Percentiles rank a stretch among this genome's conserved stretches.
phyloP scores from a whole-genome alignment of 2,113 vertebrate genomes.

The Orientallactaga bullata region DNA sequence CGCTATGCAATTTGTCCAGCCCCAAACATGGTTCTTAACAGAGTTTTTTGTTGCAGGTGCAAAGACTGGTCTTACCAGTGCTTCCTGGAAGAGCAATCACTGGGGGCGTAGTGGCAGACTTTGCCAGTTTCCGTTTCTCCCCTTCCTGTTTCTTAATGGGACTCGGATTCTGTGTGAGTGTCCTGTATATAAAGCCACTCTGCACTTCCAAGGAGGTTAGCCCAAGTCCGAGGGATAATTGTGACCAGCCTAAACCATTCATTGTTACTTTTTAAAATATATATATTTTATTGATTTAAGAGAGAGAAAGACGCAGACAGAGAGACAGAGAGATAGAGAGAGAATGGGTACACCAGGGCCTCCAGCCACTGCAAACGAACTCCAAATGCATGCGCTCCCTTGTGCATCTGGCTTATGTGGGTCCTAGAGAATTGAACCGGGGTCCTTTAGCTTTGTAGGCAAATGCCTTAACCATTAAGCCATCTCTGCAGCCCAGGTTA shows the following conservation, averaged over 20 bases:
- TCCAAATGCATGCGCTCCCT: too few relatives aligned
- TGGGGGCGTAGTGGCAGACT: not conserved
- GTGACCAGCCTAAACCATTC: not conserved
- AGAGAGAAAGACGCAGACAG: too few relatives aligned
- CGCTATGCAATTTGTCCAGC: too few relatives aligned
- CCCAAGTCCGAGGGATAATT: not conserved
- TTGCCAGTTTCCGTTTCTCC: not conserved
- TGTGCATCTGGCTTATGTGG: too few relatives aligned
- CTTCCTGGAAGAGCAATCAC: not conserved
- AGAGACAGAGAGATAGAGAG: too few relatives aligned
- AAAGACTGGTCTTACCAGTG: not conserved
- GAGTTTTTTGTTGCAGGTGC: not conserved
- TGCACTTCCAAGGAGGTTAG: not conserved
- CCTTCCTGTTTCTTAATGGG: not conserved
- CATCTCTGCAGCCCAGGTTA: too few relatives aligned
- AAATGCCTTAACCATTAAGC: too few relatives aligned
- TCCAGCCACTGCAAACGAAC: too few relatives aligned
- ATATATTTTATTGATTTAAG: too few relatives aligned
- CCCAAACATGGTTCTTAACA: not conserved
- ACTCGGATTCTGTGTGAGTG: not conserved
- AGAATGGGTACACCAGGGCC: too few relatives aligned
- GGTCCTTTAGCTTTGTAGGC: too few relatives aligned
- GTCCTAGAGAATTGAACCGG: too few relatives aligned
- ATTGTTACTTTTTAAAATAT: not conserved
- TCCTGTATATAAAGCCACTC: not conserved